Evolutionary conservation across 1,140 invertebrate genomes (phyloP), one percentile per base, ranked within the genome.

Genomic region (Drosophila truncata): DNA sequence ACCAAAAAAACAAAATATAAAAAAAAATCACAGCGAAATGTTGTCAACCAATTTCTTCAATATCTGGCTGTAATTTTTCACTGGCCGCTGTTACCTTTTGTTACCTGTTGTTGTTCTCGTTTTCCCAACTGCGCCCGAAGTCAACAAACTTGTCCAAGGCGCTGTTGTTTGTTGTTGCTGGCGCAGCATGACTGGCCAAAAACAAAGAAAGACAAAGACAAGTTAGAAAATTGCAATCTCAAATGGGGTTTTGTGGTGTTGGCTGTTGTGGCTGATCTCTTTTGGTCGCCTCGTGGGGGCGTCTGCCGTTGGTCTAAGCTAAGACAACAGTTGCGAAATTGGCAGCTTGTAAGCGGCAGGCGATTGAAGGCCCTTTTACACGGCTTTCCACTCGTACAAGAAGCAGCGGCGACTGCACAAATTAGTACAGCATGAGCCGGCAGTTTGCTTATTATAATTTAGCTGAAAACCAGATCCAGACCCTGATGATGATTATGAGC

Each of bases 101-200:
- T n/a, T n/a, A n/a, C n/a, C n/a, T 74, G 60, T 64, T 82, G 71
- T 52, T 67, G 58, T 46, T 73, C 81, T 59, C 74, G 66, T 86
- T 80, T 74, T 80, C 64, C 47, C 73, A 65, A 76, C 33, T 54
- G 50, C 18, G 50, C 13, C 33, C 20, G 77, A 69, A 88, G 83
- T 87, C 83, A 87, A 87, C 81, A 87, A 87, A 87, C 83, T 87
- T 83, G 71, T 80, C 75, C 83, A 87, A 87, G 84, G 80, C 27
- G 11, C 16, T 41, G 7, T 6, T 37, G 35, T 27, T 37, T 37
- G 33, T 4, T 14, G 6, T 37, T 37, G 14, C 35, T 37, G 35
- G 35, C 37, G 37, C 27, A 29, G 37, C 54, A 82, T 86, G 83
- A 87, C 79, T 86, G 70, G 70, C 69, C 75, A 54, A 85, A 86